These are phyloP conservation scores for Bombus ignitus DNA, from an alignment of 1,140 invertebrate species.

Conservation along the genomic window DNA sequence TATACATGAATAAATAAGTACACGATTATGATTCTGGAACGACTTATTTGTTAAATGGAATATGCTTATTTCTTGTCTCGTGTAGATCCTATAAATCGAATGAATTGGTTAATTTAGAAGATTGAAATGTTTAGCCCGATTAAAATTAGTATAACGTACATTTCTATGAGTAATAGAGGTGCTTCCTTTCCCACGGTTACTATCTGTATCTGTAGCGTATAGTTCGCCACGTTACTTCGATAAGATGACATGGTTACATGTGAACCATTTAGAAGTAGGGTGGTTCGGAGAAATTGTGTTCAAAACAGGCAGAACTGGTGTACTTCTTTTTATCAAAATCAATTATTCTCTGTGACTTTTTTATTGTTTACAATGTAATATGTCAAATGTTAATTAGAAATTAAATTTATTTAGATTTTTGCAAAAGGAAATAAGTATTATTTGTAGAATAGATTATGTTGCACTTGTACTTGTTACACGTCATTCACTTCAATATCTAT, in stretches of 20 bases:
- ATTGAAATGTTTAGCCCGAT: neutral
- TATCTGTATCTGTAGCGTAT: constrained; percentile 72
- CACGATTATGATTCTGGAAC: neutral
- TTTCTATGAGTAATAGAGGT: constrained; percentile 71
- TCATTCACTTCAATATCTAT: constrained; percentile 36
- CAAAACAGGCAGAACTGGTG: too few relatives aligned
- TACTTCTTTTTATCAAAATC: too few relatives aligned
- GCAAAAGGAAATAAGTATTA: neutral
- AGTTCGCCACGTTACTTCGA: constrained; percentile 16
- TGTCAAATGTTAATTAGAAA: neutral
- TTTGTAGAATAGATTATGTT: constrained; percentile 9
- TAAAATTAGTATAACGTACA: constrained; percentile 46
- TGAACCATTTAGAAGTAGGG: constrained; percentile 8
- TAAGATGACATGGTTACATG: constrained; percentile 33
- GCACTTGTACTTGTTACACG: constrained; percentile 9
- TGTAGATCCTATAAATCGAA: neutral
- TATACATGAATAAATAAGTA: too few relatives aligned
- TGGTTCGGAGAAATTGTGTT: neutral
- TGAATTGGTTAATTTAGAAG: neutral
- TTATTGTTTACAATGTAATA: neutral
- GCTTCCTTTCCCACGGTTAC: constrained; percentile 80
- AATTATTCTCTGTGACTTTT: neutral
- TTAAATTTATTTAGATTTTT: neutral
- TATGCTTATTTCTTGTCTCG: neutral
- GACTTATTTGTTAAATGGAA: neutral